phyloP scores from a whole-genome alignment of 2,797 vertebrate genomes.

The Pangasius krempfi region DNA sequence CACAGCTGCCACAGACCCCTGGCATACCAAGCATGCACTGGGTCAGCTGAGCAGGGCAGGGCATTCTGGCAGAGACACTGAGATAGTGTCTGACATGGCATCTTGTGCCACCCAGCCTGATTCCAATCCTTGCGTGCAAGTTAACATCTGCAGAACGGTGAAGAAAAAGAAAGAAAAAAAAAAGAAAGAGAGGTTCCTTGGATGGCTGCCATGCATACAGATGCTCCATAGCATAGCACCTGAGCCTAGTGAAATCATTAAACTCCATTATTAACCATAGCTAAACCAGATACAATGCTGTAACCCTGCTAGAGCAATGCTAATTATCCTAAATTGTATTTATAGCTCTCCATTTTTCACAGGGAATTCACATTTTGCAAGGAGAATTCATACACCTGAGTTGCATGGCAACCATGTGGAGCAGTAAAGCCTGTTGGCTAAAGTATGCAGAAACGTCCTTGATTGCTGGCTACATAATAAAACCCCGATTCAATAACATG shows the following conservation, averaged over 20 bases:
- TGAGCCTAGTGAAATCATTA: slow-evolving; percentile 47
- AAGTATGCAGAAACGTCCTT: background rate
- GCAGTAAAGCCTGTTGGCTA: slow-evolving; percentile 11
- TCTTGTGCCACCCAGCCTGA: slow-evolving; percentile 39
- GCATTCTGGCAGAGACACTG: slow-evolving; percentile 41
- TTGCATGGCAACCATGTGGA: slow-evolving; percentile 49
- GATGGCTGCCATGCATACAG: slow-evolving; percentile 65
- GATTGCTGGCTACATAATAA: background rate
- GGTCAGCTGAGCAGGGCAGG: slow-evolving; percentile 52
- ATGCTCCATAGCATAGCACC: slow-evolving; percentile 64
- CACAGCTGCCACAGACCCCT: slow-evolving; percentile 69
- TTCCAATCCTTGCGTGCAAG: slow-evolving; percentile 43
- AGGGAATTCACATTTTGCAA: slow-evolving; percentile 33
- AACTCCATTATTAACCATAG: slow-evolving; percentile 39
- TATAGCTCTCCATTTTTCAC: slow-evolving; percentile 41
- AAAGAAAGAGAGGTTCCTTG: slow-evolving; percentile 44
- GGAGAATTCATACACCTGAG: slow-evolving; percentile 44
- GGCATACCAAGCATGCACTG: slow-evolving; percentile 61
- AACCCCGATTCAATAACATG: background rate
- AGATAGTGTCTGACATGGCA: slow-evolving; percentile 46
- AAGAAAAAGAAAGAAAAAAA: background rate
- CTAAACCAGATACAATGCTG: slow-evolving; percentile 43
- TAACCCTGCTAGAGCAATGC: slow-evolving; percentile 59
- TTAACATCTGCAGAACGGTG: slow-evolving; percentile 58
- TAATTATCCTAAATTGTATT: slow-evolving; percentile 65